phyloP scores from a whole-genome alignment of 2,113 vertebrate genomes.

The Perca fluviatilis region DNA sequence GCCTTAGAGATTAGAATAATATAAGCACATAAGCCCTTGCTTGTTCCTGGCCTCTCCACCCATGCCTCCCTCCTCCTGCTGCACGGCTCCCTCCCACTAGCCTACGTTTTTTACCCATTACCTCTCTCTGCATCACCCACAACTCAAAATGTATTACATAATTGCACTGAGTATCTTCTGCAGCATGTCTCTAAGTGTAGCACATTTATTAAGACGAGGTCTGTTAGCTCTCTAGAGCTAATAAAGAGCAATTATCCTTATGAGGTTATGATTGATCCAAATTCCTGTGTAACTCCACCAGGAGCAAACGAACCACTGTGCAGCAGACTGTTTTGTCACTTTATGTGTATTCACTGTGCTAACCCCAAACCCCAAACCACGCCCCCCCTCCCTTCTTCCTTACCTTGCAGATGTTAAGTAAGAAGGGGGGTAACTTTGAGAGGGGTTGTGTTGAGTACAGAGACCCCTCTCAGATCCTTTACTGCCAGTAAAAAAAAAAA shows the following conservation, averaged over 20 bases:
- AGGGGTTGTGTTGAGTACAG: slow-evolving; percentile 73
- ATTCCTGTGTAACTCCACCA: background rate
- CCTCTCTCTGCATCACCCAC: slow-evolving; percentile 14
- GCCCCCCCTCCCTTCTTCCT: slow-evolving; percentile 24
- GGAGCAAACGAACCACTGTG: slow-evolving; percentile 3
- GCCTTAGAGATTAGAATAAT: slow-evolving; percentile 86
- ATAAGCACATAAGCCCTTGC: slow-evolving; percentile 78
- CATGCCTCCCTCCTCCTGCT: slow-evolving; percentile 18
- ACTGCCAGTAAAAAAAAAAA: slow-evolving; percentile 56
- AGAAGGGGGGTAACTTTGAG: slow-evolving; percentile 36
- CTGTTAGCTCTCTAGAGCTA: background rate
- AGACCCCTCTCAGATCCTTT: slow-evolving; percentile 78
- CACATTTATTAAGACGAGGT: slow-evolving; percentile 11
- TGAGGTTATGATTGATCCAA: slow-evolving; percentile 14
- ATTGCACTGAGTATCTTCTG: slow-evolving; percentile 22
- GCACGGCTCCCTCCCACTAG: slow-evolving; percentile 17
- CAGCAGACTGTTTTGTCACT: slow-evolving; percentile 14
- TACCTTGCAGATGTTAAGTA: slow-evolving; percentile 64
- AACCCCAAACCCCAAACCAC: slow-evolving; percentile 35
- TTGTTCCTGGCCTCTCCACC: slow-evolving; percentile 72
- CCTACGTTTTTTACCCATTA: slow-evolving; percentile 5
- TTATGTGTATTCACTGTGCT: slow-evolving; percentile 34
- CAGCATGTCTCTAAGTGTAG: slow-evolving; percentile 5
- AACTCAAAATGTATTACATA: slow-evolving; percentile 20
- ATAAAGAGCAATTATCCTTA: slow-evolving; percentile 7